phyloP scores from a whole-genome alignment of 2,113 vertebrate genomes.

The Lates calcarifer region DNA sequence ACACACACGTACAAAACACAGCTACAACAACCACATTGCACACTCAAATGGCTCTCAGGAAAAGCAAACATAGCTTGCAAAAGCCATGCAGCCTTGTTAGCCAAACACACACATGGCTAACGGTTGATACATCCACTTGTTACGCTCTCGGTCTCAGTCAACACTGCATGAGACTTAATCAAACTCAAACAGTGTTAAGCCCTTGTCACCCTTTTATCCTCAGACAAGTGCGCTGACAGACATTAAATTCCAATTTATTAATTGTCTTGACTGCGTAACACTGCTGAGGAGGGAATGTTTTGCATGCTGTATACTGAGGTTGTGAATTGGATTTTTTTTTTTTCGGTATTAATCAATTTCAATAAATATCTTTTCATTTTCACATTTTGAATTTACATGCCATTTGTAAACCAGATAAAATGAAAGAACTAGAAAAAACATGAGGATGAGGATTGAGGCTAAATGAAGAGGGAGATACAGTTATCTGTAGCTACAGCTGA shows the following conservation, averaged over 20 bases:
- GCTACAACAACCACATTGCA: not conserved
- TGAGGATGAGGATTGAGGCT: not conserved
- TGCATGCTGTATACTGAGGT: not conserved
- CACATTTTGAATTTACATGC: not conserved
- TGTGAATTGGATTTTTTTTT: not conserved
- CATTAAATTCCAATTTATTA: constrained; percentile 16
- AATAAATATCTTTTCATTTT: not conserved
- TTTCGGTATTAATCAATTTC: constrained; percentile 1
- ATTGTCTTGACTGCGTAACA: not conserved
- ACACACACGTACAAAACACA: not conserved
- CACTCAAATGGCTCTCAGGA: constrained; percentile 25
- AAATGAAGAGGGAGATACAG: constrained; percentile 9
- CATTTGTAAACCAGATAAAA: not conserved
- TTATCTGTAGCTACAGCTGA: constrained; percentile 17
- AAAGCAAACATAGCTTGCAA: constrained; percentile 41
- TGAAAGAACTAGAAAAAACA: not conserved
- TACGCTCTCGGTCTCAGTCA: constrained; percentile 47
- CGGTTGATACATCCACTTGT: constrained; percentile 40
- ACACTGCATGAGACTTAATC: constrained; percentile 49
- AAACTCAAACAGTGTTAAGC: constrained; percentile 52
- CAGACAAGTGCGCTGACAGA: constrained; percentile 20
- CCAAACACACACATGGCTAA: constrained; percentile 45
- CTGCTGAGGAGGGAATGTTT: not conserved
- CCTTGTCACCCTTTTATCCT: constrained; percentile 33
- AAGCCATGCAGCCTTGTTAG: constrained; percentile 34